Evolutionary conservation across 1,140 invertebrate species (phyloP), one percentile per base, ranked within the genome.

Genomic region (Chironomus striatipennis): DNA sequence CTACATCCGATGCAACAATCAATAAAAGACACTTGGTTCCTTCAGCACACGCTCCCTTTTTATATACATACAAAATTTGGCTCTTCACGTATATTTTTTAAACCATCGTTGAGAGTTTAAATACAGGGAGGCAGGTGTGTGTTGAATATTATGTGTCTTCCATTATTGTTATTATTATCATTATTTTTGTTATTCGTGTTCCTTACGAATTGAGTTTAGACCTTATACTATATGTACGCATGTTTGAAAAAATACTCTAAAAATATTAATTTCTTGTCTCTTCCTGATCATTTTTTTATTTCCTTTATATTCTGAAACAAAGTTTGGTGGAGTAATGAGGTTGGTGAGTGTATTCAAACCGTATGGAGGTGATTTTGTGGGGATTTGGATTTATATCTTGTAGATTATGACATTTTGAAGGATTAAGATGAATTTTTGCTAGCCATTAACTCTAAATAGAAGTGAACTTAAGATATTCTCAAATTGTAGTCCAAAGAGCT

Each of bases 11-110:
- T 57, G 47, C 47, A 20, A 70, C 65, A 20, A 70, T 70, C 65
- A 70, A 70, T 70, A 70, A 21, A 70, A 70, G 65, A 70, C 65
- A 70, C 65, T 70, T 70, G 65, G 65, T 70, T 70, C 65, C 65
- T 21, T 70, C 18, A 70, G 65, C 65, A 70, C 65, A 70, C 65
- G 65, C 65, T 70, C 65, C 65, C 65, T 70, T 70, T 57, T 57
- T 5, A 57, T 57, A 57, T 15, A 57, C 47, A 57, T 5, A 5
- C 47, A 57, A 57, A 1, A 57, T n/a, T 34, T 34, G 24, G 24
- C 5, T 34, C 24, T 34, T 34, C 24, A 34, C 5, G 7, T 47
- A 57, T 57, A 57, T 57, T n/a, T 15, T n/a, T 57, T n/a, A 1
- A 15, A 57, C 12, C 12, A 57, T 57, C n/a, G 47, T n/a, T 5